Base-by-base conservation (phyloP, 2,888 invertebrate species). In the Eurois occulta region DNA sequence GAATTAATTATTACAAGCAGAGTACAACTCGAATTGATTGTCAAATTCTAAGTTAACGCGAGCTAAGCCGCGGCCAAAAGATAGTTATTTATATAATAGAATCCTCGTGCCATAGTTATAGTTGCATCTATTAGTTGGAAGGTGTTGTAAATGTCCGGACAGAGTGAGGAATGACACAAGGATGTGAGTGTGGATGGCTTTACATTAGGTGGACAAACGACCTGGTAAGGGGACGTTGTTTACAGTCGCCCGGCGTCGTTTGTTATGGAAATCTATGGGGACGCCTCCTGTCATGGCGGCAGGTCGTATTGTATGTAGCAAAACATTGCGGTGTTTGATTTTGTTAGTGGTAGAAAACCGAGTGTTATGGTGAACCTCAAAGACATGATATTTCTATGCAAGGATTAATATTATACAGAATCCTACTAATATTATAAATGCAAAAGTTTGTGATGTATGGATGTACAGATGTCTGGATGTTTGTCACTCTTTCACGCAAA, bases 261-360 rank as follows among this genome's bases (percentile, higher is more conserved):
- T 83, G 55, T 83, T 83, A 72, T 81, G 71, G 81, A 75, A 82
- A 85, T 85, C 64, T 81, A 85, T 67, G 75, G 70, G 62, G 67
- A 64, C 58, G 71, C 38, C 58, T 52, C 28, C 35, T 21, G 75
- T 48, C 69, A 70, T 32, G 48, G 38, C n/a, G 35, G 28, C 81
- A 64, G 35, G n/a, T 71, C 81, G 62, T 81, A 24, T 70, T 84
- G 55, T 85, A 46, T 32, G 58, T 18, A 11, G 48, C 62, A 52
- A 71, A 85, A 67, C 35, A 68, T 58, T 55, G 32, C 55, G n/a
- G 28, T 43, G 7, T 43, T 64, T 4, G 11, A 52, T 28, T 24
- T 64, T 35, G 52, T 74, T n/a, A 11, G 41, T 24, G 16, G 6
- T 35, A 6, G 10, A 43, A 52, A 16, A 32, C 16, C 1, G 24